phyloP scores from a whole-genome alignment of 2,113 vertebrate genomes.

The Crotalus tigris region DNA sequence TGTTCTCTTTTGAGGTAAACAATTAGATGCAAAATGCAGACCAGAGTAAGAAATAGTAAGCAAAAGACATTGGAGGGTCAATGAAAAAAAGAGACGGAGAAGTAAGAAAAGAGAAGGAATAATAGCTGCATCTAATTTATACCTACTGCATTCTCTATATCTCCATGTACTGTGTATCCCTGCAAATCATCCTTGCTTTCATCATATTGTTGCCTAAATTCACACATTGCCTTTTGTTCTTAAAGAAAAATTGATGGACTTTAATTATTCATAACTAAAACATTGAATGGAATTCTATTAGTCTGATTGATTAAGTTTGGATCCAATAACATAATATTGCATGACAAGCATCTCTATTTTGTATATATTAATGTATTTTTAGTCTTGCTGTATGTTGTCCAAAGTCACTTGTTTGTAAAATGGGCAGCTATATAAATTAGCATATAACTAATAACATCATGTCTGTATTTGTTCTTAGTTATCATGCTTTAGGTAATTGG shows the following conservation, averaged over 20 bases:
- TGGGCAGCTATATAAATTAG: background rate
- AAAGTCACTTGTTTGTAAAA: background rate
- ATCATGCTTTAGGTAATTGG: background rate
- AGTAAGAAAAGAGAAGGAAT: background rate
- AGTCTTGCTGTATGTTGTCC: background rate
- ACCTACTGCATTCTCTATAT: background rate
- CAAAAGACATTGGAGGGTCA: background rate
- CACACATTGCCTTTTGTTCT: background rate
- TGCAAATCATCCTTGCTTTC: background rate
- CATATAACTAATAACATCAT: background rate
- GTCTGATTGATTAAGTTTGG: background rate
- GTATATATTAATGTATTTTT: background rate
- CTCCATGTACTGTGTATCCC: background rate
- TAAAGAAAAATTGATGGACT: background rate
- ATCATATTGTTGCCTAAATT: background rate
- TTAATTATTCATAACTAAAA: background rate
- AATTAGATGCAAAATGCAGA: background rate
- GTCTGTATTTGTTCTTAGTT: background rate
- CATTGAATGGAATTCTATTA: too few relatives aligned
- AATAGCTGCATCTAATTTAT: background rate
- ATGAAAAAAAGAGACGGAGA: background rate
- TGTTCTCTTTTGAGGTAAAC: background rate
- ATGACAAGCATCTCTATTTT: background rate
- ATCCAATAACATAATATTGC: background rate
- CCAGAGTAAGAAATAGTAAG: background rate